phyloP scores from a whole-genome alignment of 2,113 vertebrate genomes.

The Tringa solitaria region DNA sequence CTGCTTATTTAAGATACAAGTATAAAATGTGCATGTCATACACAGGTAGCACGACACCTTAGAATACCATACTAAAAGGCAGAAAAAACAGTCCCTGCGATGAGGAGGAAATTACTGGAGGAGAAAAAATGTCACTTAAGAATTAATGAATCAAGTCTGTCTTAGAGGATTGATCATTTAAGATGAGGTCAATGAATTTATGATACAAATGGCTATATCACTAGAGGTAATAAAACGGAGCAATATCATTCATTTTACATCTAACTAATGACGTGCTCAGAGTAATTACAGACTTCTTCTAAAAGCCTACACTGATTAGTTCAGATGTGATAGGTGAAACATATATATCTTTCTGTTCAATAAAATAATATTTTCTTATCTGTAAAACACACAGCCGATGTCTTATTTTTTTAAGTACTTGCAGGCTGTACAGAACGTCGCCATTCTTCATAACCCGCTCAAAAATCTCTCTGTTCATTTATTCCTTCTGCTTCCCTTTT shows the following conservation, averaged over 20 bases:
- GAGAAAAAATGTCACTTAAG: conserved; percentile 72
- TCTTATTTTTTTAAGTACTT: conserved; percentile 15
- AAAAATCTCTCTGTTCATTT: not conserved
- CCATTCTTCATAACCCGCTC: not conserved
- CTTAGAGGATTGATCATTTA: conserved; percentile 71
- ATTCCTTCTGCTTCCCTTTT: not conserved
- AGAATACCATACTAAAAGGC: conserved; percentile 18
- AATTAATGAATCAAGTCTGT: conserved; percentile 77
- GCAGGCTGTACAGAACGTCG: not conserved
- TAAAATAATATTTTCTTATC: conserved; percentile 70
- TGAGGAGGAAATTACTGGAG: conserved; percentile 58
- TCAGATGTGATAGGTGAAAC: conserved; percentile 66
- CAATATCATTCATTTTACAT: conserved; percentile 68
- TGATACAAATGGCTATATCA: conserved; percentile 73
- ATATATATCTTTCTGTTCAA: conserved; percentile 54
- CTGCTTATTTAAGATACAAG: not conserved
- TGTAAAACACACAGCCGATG: conserved; percentile 10
- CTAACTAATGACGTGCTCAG: conserved; percentile 68
- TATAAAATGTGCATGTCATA: not conserved
- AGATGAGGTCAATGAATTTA: conserved; percentile 81
- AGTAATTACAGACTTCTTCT: conserved; percentile 74
- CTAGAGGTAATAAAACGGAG: conserved; percentile 69
- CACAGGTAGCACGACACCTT: not conserved
- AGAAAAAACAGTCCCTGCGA: conserved; percentile 52
- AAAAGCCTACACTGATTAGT: conserved; percentile 71